Conservation (phyloP, 1,140 invertebrate genomes). For the Linepithema humile region DNA sequence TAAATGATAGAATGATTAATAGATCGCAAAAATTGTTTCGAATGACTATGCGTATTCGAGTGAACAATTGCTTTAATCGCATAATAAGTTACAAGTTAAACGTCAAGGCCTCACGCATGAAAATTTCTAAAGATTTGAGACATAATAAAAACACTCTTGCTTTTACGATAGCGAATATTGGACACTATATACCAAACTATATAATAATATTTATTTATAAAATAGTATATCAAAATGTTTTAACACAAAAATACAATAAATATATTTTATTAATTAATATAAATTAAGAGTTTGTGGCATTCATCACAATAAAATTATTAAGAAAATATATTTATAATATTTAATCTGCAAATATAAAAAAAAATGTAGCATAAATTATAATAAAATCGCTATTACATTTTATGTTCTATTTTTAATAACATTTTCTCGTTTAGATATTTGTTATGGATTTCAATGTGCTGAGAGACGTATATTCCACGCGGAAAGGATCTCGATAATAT, state of each 20-base stretch:
- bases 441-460: neutral
- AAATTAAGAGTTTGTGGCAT: too few relatives aligned
- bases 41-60: constrained; percentile 18
- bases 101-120: neutral
- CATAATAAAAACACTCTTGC: neutral
- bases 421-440: constrained; percentile 6
- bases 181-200: too few relatives aligned
- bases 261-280: too few relatives aligned
- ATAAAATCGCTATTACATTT: too few relatives aligned
- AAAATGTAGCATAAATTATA: too few relatives aligned
- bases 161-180: too few relatives aligned
- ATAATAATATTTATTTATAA: too few relatives aligned
- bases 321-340: too few relatives aligned
- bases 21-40: constrained; percentile 5
- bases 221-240: too few relatives aligned
- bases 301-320: too few relatives aligned
- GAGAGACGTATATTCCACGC: neutral
- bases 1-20: constrained; percentile 18
- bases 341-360: too few relatives aligned
- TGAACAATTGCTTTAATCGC: neutral
- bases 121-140: constrained; percentile 12
- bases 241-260: too few relatives aligned
- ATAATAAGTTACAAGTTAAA: constrained; percentile 5
- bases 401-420: constrained; percentile 23
- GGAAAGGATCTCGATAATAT: neutral